Evolutionary conservation across 2,113 vertebrate species (phyloP).

Genomic region (Gymnogyps californianus): DNA sequence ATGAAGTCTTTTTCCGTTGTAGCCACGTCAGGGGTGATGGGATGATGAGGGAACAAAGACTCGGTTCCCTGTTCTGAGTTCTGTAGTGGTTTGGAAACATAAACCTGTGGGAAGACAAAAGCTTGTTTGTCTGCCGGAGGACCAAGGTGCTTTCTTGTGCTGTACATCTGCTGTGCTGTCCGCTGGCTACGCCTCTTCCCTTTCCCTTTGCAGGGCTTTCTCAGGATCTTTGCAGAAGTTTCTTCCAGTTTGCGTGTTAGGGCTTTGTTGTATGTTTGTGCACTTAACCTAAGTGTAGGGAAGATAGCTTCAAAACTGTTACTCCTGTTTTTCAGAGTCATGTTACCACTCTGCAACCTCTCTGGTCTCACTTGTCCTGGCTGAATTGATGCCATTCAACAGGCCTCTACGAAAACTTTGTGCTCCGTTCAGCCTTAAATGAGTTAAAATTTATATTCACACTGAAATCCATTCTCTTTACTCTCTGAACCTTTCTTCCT

Average conservation of each 20-base stretch:
- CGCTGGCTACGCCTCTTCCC: accelerated
- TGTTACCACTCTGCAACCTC: neutral
- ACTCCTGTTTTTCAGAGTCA: neutral
- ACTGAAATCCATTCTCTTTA: neutral
- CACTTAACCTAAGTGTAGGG: neutral
- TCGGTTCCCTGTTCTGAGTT: neutral
- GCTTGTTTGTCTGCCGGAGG: neutral
- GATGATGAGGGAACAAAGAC: neutral
- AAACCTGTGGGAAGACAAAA: neutral
- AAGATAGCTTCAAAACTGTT: neutral
- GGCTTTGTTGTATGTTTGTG: neutral
- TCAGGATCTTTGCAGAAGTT: neutral
- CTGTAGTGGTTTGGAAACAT: neutral
- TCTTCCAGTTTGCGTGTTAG: accelerated
- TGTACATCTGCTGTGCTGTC: neutral
- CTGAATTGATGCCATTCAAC: neutral
- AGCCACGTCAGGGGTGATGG: neutral
- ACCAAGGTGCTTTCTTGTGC: neutral
- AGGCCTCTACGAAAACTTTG: neutral
- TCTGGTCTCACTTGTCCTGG: neutral
- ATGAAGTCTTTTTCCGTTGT: neutral
- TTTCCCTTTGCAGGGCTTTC: neutral
- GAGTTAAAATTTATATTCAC: neutral
- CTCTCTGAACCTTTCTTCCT: neutral
- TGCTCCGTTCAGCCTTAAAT: neutral